A percentile compares a stretch with the other conserved stretches of the same genome.
These are phyloP conservation scores for Pachycephala philippinensis DNA, from an alignment of 2,113 vertebrate genomes.

Conservation along the genomic window DNA sequence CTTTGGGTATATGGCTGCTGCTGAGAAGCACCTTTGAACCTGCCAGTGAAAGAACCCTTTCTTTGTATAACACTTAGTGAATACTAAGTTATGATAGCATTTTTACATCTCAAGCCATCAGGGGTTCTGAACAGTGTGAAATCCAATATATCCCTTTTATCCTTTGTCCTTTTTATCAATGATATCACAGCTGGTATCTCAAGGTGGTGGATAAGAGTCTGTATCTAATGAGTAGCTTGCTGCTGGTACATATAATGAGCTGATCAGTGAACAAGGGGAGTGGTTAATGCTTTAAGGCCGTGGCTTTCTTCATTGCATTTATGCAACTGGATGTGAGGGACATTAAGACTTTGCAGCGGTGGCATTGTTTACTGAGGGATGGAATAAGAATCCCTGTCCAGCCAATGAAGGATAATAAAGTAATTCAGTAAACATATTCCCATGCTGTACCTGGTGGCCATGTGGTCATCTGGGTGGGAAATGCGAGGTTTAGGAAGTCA, in stretches of 20 bases:
- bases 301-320: neutral
- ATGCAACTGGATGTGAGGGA: neutral
- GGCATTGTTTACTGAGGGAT: neutral
- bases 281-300: neutral
- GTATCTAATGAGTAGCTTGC: slow-evolving; percentile 63
- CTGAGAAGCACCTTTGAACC: slow-evolving; percentile 58
- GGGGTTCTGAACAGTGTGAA: slow-evolving; percentile 55
- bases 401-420: neutral
- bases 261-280: slow-evolving; percentile 28
- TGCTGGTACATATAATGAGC: slow-evolving; percentile 64
- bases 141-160: slow-evolving; percentile 62
- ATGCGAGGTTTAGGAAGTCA: neutral
- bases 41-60: slow-evolving; percentile 37
- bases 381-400: neutral
- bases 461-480: neutral
- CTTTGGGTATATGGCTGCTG: slow-evolving; percentile 14
- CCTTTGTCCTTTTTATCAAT: slow-evolving; percentile 66
- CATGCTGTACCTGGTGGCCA: neutral
- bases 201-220: slow-evolving; percentile 61
- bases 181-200: slow-evolving; percentile 64
- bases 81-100: slow-evolving; percentile 31
- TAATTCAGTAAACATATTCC: neutral
- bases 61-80: slow-evolving; percentile 38
- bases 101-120: slow-evolving; percentile 48
- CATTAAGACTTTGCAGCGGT: neutral